Base-by-base conservation (phyloP, 2,888 invertebrate species). In the Agrilus mali region DNA sequence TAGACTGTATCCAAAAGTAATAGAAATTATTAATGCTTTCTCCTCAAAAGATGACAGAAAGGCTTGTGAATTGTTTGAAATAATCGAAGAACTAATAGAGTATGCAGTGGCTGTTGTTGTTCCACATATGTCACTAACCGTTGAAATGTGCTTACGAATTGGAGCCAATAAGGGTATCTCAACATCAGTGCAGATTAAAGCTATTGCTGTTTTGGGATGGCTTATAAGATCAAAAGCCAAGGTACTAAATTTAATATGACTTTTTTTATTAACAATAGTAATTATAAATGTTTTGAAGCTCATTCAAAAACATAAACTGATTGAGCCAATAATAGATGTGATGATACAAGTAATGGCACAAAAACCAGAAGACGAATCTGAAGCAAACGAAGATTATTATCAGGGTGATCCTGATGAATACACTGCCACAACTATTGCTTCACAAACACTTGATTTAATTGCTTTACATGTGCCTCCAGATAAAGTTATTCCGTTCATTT, bases 401-500 rank as follows among this genome's bases (percentile, higher is more conserved):
- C 66, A 70, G 12, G 77, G 74, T 2, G 78, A 79, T 50, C 68
- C 70, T 4, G 80, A 80, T 52, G 71, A 74, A 45, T 76, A 74
- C 47, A 77, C 73, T 27, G 77, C 81, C 1, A 72, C 78, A 48
- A 77, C 80, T 7, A 74, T 79, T 49, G 83, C 84, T 7, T 77
- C 81, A 0, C 83, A 84, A 67, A 81, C 84, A 5, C 68, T 87
- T 47, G 85, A 86, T 63, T 63, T 77, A 38, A 68, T 86, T 56
- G 84, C 86, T 31, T 65, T 86, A 10, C 75, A 84, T 65, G 70
- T 86, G 33, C 82, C 86, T 5, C 82, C 86, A 10, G 84, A 85
- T 53, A 84, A 82, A 61, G 68, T 86, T 15, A 74, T 87, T 49
- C 79, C 81, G 20, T 77, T 77, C 55, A 64, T 86, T 61, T 74